phyloP scores from a whole-genome alignment of 2,113 vertebrate genomes.

The Artemisiospiza belli region DNA sequence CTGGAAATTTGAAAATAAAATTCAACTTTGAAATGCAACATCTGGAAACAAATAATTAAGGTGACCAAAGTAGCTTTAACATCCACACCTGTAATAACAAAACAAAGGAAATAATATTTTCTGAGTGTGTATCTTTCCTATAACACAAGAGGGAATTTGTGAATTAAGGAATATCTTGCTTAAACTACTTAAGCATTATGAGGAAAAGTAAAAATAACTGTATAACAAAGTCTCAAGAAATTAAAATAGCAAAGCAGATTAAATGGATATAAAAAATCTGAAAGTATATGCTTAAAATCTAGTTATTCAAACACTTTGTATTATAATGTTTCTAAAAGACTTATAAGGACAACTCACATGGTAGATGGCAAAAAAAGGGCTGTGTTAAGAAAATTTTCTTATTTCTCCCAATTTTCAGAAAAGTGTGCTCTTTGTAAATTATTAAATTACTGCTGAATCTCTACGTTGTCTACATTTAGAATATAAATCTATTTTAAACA shows the following conservation, averaged over 20 bases:
- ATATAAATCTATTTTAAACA: background rate
- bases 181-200: background rate
- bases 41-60: background rate
- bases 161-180: background rate
- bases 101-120: background rate
- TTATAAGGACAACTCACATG: background rate
- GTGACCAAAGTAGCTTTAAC: background rate
- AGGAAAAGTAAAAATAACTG: background rate
- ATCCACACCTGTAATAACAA: background rate
- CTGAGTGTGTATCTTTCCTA: background rate
- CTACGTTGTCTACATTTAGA: background rate
- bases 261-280: background rate
- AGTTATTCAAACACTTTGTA: background rate
- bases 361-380: background rate
- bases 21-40: background rate
- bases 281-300: background rate
- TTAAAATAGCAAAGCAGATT: background rate
- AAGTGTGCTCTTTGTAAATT: background rate
- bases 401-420: background rate
- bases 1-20: background rate
- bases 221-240: background rate
- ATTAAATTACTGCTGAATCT: background rate
- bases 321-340: background rate
- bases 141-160: background rate
- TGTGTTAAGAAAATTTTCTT: background rate